Percentiles rank a stretch among this genome's conserved stretches.
Conservation (phyloP, 1,140 invertebrate species). For the Meloidogyne exigua region DNA sequence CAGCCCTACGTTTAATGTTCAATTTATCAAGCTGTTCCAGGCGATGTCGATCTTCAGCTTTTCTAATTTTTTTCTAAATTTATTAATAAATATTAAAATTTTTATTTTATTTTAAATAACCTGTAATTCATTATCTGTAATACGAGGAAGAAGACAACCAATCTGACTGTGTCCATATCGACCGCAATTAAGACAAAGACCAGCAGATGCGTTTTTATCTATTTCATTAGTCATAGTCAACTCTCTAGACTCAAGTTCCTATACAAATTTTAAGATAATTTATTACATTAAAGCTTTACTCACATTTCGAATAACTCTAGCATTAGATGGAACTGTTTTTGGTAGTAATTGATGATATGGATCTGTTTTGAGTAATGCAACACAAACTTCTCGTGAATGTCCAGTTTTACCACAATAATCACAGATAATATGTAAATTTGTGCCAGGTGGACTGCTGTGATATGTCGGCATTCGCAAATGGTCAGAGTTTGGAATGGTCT, state of each 20-base stretch:
- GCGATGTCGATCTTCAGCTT: not conserved
- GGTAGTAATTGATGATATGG: not conserved
- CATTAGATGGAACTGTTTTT: not conserved
- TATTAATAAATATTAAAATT: not conserved
- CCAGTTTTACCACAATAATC: not conserved
- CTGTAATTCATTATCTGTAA: not conserved
- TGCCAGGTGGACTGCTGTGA: not conserved
- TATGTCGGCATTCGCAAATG: not conserved
- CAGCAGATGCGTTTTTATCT: not conserved
- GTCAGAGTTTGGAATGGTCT: not conserved
- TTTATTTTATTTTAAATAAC: too few species aligned
- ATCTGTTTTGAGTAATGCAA: not conserved
- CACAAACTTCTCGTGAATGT: not conserved
- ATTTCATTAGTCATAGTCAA: not conserved
- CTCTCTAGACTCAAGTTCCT: not conserved
- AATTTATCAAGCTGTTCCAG: constrained; percentile 9
- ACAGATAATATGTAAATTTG: not conserved
- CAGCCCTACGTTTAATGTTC: constrained; percentile 5
- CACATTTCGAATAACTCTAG: not conserved
- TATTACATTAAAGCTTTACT: not conserved
- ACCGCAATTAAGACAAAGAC: constrained; percentile 24
- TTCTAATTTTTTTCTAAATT: constrained; percentile 21
- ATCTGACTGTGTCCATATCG: constrained; percentile 10
- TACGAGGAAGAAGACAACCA: not conserved
- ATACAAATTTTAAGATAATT: not conserved